Percentiles rank a stretch among this genome's conserved stretches.
phyloP scores from a whole-genome alignment of 2,888 invertebrate species.

The Oxycera nigricornis region DNA sequence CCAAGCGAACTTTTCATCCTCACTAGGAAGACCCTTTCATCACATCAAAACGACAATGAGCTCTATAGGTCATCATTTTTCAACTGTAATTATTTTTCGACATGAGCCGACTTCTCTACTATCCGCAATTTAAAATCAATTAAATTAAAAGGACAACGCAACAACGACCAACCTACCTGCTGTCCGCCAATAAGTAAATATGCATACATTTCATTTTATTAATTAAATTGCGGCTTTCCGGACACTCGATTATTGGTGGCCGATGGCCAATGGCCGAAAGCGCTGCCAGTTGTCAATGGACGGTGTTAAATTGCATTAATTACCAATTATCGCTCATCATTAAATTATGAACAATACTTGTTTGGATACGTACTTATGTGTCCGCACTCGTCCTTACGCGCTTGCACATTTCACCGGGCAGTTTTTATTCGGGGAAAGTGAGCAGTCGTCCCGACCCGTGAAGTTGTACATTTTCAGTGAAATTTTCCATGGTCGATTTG shows the following conservation, averaged over 20 bases:
- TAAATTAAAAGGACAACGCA: conserved; percentile 18
- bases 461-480: too few species aligned
- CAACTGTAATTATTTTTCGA: too few species aligned
- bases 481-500: background rate
- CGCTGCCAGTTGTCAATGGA: conserved; percentile 18
- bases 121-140: conserved; percentile 33
- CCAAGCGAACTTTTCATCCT: too few species aligned
- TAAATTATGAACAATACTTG: conserved; percentile 44
- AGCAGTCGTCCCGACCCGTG: background rate
- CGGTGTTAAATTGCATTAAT: conserved; percentile 58
- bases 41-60: too few species aligned
- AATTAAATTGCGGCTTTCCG: conserved; percentile 28
- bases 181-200: conserved; percentile 34
- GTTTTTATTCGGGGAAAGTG: background rate
- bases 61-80: too few species aligned
- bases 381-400: background rate
- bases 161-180: background rate
- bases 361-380: conserved; percentile 34
- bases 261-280: background rate
- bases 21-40: too few species aligned
- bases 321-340: conserved; percentile 57
- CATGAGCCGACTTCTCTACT: background rate
- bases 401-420: background rate
- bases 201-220: conserved; percentile 38
- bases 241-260: background rate